Conservation (phyloP, 2,113 vertebrate species). For the Sinocyclocheilus maitianheensis region DNA sequence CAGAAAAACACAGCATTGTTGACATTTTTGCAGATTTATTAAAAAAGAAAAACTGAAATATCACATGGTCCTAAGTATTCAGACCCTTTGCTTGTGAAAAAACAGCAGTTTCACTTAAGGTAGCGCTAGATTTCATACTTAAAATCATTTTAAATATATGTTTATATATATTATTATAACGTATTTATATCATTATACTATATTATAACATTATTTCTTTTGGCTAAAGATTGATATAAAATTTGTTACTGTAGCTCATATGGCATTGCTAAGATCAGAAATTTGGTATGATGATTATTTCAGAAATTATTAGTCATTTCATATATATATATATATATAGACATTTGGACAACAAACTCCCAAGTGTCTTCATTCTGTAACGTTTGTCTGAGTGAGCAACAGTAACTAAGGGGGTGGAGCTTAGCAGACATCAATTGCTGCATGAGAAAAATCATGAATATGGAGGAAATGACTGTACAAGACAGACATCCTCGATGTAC, state of each 20-base stretch:
- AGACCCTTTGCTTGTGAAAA: too few species aligned
- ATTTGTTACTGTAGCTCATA: neutral
- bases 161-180: too few species aligned
- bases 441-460: neutral
- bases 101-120: neutral
- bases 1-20: too few species aligned
- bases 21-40: too few species aligned
- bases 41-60: too few species aligned
- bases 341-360: conserved; percentile 1
- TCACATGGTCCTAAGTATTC: too few species aligned
- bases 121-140: neutral
- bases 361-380: neutral
- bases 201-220: neutral
- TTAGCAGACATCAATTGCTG: neutral
- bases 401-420: neutral
- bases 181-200: too few species aligned
- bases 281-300: too few species aligned
- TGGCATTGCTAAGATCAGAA: too few species aligned
- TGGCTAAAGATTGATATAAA: neutral
- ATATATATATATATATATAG: too few species aligned
- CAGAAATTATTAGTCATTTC: too few species aligned
- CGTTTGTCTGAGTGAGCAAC: neutral
- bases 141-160: neutral
- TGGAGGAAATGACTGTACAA: neutral
- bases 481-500: neutral